phyloP scores from a whole-genome alignment of 2,888 invertebrate species.

The Drosophila anomelani region DNA sequence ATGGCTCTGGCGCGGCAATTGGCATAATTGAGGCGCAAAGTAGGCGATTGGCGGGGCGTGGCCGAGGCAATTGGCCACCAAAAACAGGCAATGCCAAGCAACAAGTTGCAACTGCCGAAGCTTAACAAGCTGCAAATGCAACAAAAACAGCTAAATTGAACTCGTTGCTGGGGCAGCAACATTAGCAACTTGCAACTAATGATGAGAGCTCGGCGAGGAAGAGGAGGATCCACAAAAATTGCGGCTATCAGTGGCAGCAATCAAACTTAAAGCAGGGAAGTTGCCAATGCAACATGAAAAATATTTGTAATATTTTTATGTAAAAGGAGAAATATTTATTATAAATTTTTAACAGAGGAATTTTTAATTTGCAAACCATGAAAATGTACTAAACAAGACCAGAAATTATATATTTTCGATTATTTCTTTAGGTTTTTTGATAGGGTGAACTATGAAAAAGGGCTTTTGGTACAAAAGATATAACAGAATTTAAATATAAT shows the following conservation, averaged over 20 bases:
- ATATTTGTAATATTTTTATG: not conserved
- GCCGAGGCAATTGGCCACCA: constrained; percentile 41
- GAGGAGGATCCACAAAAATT: not conserved
- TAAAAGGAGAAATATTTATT: not conserved
- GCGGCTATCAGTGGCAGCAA: constrained; percentile 29
- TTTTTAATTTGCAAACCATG: not conserved
- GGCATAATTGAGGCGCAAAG: constrained; percentile 76
- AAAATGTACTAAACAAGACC: not conserved
- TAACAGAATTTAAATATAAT: not conserved
- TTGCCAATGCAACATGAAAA: not conserved
- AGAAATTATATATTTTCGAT: not conserved
- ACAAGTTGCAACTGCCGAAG: constrained; percentile 64
- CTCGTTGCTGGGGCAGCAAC: constrained; percentile 35
- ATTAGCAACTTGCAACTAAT: constrained; percentile 17
- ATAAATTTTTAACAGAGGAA: not conserved
- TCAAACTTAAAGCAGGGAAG: constrained; percentile 18
- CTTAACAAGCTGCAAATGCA: constrained; percentile 2
- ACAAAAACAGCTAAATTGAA: constrained; percentile 1
- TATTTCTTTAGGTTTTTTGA: too few species aligned
- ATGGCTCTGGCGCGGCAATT: constrained; percentile 74
- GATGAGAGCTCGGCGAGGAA: constrained; percentile 11
- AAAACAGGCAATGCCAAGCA: constrained; percentile 58
- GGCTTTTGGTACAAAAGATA: not conserved
- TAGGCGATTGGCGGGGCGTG: constrained; percentile 53
- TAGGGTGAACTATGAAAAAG: too few species aligned